Conservation (phyloP, 2,888 invertebrate species). For the Synanthedon andrenaeformis region DNA sequence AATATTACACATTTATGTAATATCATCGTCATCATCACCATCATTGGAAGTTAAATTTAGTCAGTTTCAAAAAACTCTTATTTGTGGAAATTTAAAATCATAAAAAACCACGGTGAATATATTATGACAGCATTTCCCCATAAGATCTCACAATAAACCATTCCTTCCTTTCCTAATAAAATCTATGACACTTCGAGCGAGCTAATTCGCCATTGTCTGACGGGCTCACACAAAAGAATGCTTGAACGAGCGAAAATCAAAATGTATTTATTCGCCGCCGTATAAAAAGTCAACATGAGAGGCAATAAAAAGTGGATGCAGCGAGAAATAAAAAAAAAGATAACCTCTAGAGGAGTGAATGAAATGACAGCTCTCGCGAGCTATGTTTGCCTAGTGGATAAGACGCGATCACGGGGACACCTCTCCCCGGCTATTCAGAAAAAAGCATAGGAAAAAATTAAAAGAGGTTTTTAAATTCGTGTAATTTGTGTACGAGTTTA, state of each 20-base stretch:
- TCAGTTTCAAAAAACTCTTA: no score
- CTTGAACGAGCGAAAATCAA: slow-evolving; percentile 58
- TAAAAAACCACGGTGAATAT: no score
- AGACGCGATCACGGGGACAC: slow-evolving; percentile 63
- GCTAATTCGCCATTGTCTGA: slow-evolving; percentile 55
- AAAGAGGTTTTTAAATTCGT: neutral
- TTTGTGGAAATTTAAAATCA: no score
- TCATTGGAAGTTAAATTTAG: no score
- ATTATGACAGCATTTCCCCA: no score
- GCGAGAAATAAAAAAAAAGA: slow-evolving; percentile 65
- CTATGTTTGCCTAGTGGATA: slow-evolving; percentile 68
- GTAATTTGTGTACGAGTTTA: no score
- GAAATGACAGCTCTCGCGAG: slow-evolving; percentile 57
- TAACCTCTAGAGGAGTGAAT: slow-evolving; percentile 63
- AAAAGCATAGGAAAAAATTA: slow-evolving; percentile 2
- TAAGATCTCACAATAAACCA: neutral
- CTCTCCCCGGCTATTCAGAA: slow-evolving; percentile 40
- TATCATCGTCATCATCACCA: no score
- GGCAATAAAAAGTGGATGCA: slow-evolving; percentile 63
- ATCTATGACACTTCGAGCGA: slow-evolving; percentile 41
- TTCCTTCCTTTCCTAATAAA: neutral
- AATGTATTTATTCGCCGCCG: slow-evolving; percentile 68
- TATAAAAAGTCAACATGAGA: slow-evolving; percentile 69
- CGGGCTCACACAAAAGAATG: slow-evolving; percentile 47
- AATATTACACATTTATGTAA: no score